Evolutionary conservation across 2,888 invertebrate species (phyloP), one percentile per base, ranked within the genome.

Genomic region (Nomada goodeniana): DNA sequence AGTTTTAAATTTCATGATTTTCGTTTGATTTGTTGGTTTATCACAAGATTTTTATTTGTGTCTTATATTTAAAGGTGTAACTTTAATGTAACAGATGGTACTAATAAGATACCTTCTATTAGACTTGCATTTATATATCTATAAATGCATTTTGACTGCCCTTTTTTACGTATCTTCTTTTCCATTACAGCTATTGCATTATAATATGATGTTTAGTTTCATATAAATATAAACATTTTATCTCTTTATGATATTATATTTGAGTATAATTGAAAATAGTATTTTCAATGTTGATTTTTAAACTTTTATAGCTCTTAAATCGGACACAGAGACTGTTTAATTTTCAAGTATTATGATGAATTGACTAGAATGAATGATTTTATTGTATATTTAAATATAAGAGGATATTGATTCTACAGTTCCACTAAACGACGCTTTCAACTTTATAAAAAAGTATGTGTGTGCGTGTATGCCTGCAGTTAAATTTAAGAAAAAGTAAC

Each of bases 111-210:
- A 57, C 74, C 47, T 23, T 67, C 44, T 26, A 52, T 70, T 68
- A 77, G 59, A 82, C 59, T 68, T 57, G 74, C 71, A 82, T 61
- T 82, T 74, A 78, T 72, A 82, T 82, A 79, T 83, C 76, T 68
- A 67, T 57, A 18, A 76, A 67, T 67, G 70, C 67, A 81, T 72
- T 72, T 55, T 65, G 20, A 70, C n/a, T 60, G 52, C 15, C 53
- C 20, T 26, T 67, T 73, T 59, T n/a, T 65, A 55, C 7, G 36
- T 29, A 29, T 36, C 36, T 36, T 36, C 36, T 36, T 36, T 36
- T 36, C 36, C 7, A 36, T 9, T 36, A 7, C 7, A 36, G 36
- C 36, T 36, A 36, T 36, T 36, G 36, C 7, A 36, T 42, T 70
- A 13, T 64, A 64, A 29, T 15, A 36, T 42, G 4, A 9, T 44